Percentiles rank a stretch among this genome's conserved stretches.
Evolutionary conservation across 30 jellyfish, hydroid and myxozoan genomes (phyloP).

Genomic region (Pseudorhiza aurosa): DNA sequence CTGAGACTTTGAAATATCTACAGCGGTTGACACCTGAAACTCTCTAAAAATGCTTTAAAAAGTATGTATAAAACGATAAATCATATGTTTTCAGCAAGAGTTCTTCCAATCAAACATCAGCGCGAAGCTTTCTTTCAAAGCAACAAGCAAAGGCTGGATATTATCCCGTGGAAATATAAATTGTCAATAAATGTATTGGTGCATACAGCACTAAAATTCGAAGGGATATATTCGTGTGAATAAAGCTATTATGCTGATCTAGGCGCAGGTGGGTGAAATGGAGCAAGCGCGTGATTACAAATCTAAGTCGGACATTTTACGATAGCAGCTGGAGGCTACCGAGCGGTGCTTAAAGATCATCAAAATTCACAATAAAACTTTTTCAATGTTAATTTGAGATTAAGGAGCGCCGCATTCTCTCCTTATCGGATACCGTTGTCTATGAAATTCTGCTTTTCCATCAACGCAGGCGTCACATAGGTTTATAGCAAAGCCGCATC

Average conservation of each 20-base stretch:
- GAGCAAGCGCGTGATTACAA: conserved; percentile 7
- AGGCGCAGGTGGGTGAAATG: conserved; percentile 9
- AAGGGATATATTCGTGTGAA: background rate
- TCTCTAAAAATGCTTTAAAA: too few relatives aligned
- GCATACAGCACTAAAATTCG: background rate
- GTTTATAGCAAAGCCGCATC: conserved; percentile 38
- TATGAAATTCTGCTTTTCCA: background rate
- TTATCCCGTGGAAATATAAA: too few relatives aligned
- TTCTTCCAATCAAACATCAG: too few relatives aligned
- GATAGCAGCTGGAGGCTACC: conserved; percentile 44
- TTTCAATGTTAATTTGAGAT: conserved; percentile 31
- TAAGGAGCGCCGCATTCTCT: conserved; percentile 40
- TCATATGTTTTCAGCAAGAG: too few relatives aligned
- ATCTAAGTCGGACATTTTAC: conserved; percentile 12
- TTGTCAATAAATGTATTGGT: too few relatives aligned
- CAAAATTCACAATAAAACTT: conserved; percentile 20
- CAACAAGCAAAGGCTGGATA: too few relatives aligned
- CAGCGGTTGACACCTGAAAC: too few relatives aligned
- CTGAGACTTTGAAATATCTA: too few relatives aligned
- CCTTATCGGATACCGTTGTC: conserved; percentile 41
- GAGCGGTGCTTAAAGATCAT: conserved; percentile 50
- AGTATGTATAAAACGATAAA: too few relatives aligned
- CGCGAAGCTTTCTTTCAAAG: too few relatives aligned
- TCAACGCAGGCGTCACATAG: conserved; percentile 26
- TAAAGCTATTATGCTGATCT: background rate